phyloP scores from a whole-genome alignment of 2,888 invertebrate species.

The Drosophila koepferae region DNA sequence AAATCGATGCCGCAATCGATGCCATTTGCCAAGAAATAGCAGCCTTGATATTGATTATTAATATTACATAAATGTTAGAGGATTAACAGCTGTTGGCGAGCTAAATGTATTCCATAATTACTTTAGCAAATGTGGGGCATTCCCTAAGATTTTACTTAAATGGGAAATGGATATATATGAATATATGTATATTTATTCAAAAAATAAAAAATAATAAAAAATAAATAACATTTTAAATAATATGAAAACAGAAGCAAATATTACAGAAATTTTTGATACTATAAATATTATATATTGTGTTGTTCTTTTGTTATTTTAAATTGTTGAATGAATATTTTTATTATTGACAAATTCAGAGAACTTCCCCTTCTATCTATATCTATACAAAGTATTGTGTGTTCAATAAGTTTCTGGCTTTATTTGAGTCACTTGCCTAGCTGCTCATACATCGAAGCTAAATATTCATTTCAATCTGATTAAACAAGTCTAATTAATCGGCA shows the following conservation, averaged over 20 bases:
- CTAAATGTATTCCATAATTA: background rate
- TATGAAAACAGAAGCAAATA: too few species aligned
- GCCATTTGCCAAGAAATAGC: slow-evolving; percentile 16
- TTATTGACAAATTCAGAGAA: background rate
- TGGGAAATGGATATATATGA: too few species aligned
- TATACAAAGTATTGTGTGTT: background rate
- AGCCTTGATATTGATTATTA: background rate
- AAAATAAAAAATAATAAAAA: too few species aligned
- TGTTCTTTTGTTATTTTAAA: too few species aligned
- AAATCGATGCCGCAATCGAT: slow-evolving; percentile 31
- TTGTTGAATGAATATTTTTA: too few species aligned
- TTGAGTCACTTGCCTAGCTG: too few species aligned
- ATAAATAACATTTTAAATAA: too few species aligned
- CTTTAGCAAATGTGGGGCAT: background rate
- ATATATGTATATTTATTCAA: too few species aligned
- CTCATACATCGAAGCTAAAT: background rate
- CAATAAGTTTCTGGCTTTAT: background rate
- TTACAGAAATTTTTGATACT: too few species aligned
- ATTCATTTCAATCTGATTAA: slow-evolving; percentile 12
- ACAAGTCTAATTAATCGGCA: background rate
- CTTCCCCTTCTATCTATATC: background rate
- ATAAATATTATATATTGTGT: too few species aligned
- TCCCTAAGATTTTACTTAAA: background rate
- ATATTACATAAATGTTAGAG: background rate
- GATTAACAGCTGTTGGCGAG: background rate